A percentile compares a stretch with the other conserved stretches of the same genome.
Evolutionary conservation across 2,888 invertebrate genomes (phyloP).

Genomic region (Mamestra brassicae): DNA sequence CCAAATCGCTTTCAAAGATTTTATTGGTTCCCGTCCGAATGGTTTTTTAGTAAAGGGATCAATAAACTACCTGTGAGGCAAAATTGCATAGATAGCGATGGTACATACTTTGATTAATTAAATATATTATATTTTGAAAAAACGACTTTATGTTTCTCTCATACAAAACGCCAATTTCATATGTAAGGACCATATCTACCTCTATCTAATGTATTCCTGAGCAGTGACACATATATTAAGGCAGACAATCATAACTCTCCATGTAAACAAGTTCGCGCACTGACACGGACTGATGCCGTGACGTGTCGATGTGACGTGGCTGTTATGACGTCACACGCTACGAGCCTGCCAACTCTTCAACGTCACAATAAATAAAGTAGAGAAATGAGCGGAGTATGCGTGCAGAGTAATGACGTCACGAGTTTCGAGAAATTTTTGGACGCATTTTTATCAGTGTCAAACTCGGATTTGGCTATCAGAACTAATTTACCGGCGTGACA

Average conservation of each 20-base stretch:
- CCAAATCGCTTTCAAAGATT: too few species aligned
- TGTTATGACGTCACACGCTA: slow-evolving; percentile 11
- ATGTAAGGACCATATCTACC: too few species aligned
- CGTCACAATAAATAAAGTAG: slow-evolving; percentile 10
- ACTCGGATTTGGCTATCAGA: neutral
- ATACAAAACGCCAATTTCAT: too few species aligned
- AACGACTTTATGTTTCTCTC: too few species aligned
- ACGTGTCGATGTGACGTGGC: slow-evolving; percentile 4
- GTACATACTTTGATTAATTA: too few species aligned
- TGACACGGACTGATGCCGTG: neutral
- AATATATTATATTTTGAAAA: too few species aligned
- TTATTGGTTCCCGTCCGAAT: too few species aligned
- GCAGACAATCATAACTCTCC: neutral
- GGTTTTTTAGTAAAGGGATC: too few species aligned
- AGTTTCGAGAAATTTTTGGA: neutral
- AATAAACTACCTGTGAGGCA: too few species aligned
- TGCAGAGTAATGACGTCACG: neutral
- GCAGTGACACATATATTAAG: neutral
- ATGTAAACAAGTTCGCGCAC: neutral
- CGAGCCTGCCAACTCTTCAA: slow-evolving; percentile 11
- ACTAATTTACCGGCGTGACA: neutral
- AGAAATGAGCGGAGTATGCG: slow-evolving; percentile 4
- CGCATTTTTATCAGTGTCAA: slow-evolving; percentile 4
- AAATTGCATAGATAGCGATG: too few species aligned
- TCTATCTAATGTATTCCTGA: neutral